Conservation (phyloP, 2,113 vertebrate genomes). For the Neopipo cinnamomea region DNA sequence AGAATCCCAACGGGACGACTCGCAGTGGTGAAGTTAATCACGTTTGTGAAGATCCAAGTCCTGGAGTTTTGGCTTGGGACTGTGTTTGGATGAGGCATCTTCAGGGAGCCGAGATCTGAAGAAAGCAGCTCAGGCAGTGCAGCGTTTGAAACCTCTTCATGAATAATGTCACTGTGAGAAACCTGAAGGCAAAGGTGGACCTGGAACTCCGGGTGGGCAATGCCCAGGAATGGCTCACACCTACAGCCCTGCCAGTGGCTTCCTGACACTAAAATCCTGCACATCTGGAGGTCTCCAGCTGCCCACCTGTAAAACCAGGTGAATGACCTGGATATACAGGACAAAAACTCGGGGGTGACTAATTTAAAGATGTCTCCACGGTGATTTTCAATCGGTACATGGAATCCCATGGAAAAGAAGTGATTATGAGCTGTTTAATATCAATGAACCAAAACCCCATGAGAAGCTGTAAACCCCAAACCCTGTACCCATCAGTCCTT, state of each 20-base stretch:
- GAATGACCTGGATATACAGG: rapidly evolving
- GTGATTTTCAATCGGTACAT: background rate
- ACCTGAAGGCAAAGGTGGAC: background rate
- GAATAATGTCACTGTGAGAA: background rate
- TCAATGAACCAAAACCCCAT: background rate
- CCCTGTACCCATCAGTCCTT: background rate
- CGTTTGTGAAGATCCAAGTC: background rate
- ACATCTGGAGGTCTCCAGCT: rapidly evolving
- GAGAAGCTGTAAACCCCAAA: background rate
- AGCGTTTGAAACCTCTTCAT: background rate
- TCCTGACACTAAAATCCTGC: background rate
- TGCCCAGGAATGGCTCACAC: rapidly evolving
- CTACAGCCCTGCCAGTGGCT: background rate
- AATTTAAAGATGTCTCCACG: background rate
- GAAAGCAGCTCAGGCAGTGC: background rate
- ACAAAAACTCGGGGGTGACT: background rate
- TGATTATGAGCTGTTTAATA: background rate
- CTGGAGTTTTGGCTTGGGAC: background rate
- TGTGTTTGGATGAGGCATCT: background rate
- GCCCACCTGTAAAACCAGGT: background rate
- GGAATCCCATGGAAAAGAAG: background rate
- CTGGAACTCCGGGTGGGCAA: background rate
- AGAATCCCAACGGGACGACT: background rate
- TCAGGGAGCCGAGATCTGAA: slow-evolving; percentile 9
- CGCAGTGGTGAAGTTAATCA: background rate